Conservation (phyloP, 2,888 invertebrate genomes). For the Drosophila nr. perissopoda region DNA sequence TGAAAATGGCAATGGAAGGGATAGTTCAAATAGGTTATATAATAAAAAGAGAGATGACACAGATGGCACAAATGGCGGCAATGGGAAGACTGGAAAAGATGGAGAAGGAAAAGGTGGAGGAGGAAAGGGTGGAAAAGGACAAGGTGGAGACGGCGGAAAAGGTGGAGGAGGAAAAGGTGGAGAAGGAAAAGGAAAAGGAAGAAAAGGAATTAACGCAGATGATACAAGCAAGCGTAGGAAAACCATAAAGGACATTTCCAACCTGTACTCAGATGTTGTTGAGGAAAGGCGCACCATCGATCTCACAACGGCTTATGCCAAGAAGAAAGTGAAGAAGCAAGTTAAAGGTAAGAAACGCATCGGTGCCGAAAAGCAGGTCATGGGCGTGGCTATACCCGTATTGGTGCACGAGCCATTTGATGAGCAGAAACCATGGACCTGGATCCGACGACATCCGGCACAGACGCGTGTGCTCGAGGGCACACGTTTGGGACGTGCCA, state of each 20-base stretch:
- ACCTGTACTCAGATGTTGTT: slow-evolving; percentile 32
- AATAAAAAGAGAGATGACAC: background rate
- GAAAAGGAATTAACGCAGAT: background rate
- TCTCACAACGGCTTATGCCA: background rate
- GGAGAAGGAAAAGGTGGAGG: background rate
- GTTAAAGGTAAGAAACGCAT: background rate
- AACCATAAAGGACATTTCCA: slow-evolving; percentile 20
- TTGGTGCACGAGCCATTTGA: slow-evolving; percentile 43
- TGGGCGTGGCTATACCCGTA: slow-evolving; percentile 35
- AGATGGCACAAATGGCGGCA: background rate
- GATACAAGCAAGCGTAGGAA: background rate
- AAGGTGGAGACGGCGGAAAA: background rate
- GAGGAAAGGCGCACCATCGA: slow-evolving; percentile 8
- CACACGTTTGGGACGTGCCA: slow-evolving; percentile 1
- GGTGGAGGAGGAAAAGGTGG: background rate
- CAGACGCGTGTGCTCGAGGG: slow-evolving; percentile 26
- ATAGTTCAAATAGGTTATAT: background rate
- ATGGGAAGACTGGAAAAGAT: background rate
- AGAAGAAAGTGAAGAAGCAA: slow-evolving; percentile 2
- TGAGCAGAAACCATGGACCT: slow-evolving; percentile 46
- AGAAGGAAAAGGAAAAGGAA: background rate
- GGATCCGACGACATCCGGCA: slow-evolving; percentile 41
- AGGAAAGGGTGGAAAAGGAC: background rate
- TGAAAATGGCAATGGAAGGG: background rate
- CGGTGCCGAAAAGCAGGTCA: background rate